Evolutionary conservation across 2,113 vertebrate genomes (phyloP), one percentile per base, ranked within the genome.

Genomic region (Leuciscus idus): DNA sequence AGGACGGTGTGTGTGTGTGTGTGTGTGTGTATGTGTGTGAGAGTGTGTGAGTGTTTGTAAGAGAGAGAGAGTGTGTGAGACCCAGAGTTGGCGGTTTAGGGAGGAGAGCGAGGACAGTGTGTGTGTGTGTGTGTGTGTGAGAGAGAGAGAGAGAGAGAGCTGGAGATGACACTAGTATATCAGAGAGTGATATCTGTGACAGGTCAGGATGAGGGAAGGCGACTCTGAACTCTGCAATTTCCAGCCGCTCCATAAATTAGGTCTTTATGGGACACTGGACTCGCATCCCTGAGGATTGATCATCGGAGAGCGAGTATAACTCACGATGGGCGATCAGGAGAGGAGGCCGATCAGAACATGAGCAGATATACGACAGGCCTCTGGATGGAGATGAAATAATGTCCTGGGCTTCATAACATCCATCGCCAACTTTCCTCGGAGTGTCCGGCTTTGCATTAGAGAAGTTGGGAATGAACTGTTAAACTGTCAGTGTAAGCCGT

Each of bases 161-260:
- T n/a, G 59, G n/a, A 85, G 46, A 33, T 30, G 68, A 48, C 1
- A 2, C 39, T 23, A 26, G 72, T 85, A 84, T 64, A 88, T 88
- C 84, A 88, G 55, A 36, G 10, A 61, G 8, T 26, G 59, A 61
- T 57, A 26, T 76, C 39, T 85, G 77, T 82, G 83, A 88, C 84
- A 85, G 83, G 33, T 23, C 46, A 6, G 61, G 78, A 84, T 82
- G 77, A 88, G 84, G 39, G 36, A 84, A 82, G 72, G 78, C 78
- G n/a, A 64, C 46, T 43, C 43, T 43, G 79, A 74, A 81, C 43
- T 74, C 59, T 88, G 87, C 79, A 88, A 88, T 88, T 81, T 88
- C 84, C 87, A 66, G 52, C 59, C 19, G 72, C 64, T 85, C 57
- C 61, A 85, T 88, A 84, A 88, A 88, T 88, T 79, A 66, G 57